Conservation (phyloP, 92 coral and sea anemone genomes). For the Paragorgia papillata region DNA sequence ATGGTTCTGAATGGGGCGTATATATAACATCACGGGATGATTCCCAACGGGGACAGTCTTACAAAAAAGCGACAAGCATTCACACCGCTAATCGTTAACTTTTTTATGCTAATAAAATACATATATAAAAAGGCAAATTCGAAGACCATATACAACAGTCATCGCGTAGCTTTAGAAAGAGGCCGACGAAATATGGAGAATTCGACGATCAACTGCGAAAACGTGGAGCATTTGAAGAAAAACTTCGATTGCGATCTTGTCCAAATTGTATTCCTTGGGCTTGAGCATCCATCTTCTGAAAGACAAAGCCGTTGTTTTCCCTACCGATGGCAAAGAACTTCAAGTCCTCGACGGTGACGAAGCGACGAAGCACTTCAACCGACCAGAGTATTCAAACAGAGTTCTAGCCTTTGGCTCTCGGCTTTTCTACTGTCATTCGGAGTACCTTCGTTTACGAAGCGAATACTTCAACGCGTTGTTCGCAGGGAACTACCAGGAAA, state of each 20-base stretch:
- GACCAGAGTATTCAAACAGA: constrained; percentile 85
- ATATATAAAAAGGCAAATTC: no score
- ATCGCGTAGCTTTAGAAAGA: no score
- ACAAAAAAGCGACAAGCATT: no score
- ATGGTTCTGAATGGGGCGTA: no score
- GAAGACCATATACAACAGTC: no score
- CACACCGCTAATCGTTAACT: no score
- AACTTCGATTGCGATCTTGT: constrained; percentile 54
- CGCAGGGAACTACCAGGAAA: constrained; percentile 75
- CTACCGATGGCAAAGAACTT: constrained; percentile 59
- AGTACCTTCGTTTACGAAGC: constrained; percentile 84
- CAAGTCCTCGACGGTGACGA: constrained; percentile 83
- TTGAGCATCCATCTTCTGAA: constrained; percentile 81
- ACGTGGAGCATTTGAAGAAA: constrained; percentile 55
- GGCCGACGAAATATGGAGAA: neutral
- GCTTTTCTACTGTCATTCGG: constrained; percentile 84
- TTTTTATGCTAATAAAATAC: no score
- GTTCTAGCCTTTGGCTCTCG: constrained; percentile 73
- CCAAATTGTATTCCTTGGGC: constrained; percentile 63
- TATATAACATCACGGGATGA: no score
- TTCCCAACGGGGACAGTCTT: no score
- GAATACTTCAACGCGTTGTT: constrained; percentile 84
- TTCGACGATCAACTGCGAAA: constrained; percentile 15
- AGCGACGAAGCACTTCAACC: constrained; percentile 87
- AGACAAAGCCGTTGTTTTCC: constrained; percentile 77